Percentiles rank a stretch among this genome's conserved stretches.
phyloP scores from a whole-genome alignment of 2,888 invertebrate species.

The Rambutsinella grinnellia region DNA sequence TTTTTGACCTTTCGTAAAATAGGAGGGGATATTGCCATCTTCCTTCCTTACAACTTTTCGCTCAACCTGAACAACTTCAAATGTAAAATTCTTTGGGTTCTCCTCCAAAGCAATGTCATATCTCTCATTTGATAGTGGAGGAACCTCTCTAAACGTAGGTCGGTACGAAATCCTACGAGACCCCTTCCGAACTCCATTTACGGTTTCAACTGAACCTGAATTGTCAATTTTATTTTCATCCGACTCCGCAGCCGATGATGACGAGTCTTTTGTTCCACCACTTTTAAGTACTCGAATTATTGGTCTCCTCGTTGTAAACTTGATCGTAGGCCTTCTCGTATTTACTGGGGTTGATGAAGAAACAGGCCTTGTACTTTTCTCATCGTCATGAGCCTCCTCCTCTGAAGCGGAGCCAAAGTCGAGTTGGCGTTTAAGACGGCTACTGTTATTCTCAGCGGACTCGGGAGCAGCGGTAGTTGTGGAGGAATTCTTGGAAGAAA shows the following conservation, averaged over 20 bases:
- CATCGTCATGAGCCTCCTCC: constrained; percentile 24
- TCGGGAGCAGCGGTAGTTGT: background rate
- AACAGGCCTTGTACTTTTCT: too few species aligned
- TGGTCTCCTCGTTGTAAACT: constrained; percentile 5
- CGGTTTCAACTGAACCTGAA: background rate
- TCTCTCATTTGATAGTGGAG: constrained; percentile 15
- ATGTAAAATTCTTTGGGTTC: constrained; percentile 43
- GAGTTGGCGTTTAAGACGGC: constrained; percentile 32
- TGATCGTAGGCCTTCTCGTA: too few species aligned
- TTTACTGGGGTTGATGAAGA: too few species aligned
- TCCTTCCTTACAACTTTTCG: constrained; percentile 37
- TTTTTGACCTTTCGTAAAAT: constrained; percentile 6
- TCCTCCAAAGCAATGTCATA: background rate
- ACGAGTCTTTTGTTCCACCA: background rate
- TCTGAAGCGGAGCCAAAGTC: constrained; percentile 31
- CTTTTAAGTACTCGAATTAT: constrained; percentile 1
- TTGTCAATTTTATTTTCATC: background rate
- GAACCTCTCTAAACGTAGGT: too few species aligned
- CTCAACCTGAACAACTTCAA: constrained; percentile 51
- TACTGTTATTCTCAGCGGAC: constrained; percentile 31
- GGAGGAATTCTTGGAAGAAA: background rate
- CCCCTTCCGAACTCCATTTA: background rate
- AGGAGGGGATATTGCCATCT: constrained; percentile 27
- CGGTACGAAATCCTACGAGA: background rate
- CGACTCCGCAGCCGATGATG: background rate